These are phyloP conservation scores for Eupelmus urozonus DNA, from an alignment of 2,888 invertebrate genomes.

Conservation along the genomic window DNA sequence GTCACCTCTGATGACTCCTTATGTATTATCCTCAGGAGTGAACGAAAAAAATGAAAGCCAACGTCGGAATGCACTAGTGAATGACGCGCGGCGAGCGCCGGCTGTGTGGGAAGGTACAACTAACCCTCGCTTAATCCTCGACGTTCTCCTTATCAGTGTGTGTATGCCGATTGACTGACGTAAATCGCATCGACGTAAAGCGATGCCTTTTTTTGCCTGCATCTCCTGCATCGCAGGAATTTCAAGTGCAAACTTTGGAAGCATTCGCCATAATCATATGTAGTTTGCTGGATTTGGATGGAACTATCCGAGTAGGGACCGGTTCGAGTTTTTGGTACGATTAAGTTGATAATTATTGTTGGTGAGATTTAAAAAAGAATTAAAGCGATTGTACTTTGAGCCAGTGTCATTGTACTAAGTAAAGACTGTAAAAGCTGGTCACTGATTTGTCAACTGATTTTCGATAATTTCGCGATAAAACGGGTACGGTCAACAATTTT, in stretches of 20 bases:
- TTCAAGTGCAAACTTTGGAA: not conserved
- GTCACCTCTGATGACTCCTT: slow-evolving; percentile 9
- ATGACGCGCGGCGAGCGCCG: not conserved
- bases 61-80: not conserved
- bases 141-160: not conserved
- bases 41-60: not conserved
- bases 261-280: too few relatives aligned
- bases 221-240: not conserved
- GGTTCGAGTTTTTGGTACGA: not conserved
- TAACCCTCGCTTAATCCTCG: slow-evolving; percentile 12
- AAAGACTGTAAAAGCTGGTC: too few relatives aligned
- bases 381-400: too few relatives aligned
- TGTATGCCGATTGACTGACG: slow-evolving; percentile 9
- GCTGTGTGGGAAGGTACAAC: not conserved
- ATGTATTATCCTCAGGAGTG: not conserved
- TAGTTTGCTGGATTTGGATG: too few relatives aligned
- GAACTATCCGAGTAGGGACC: too few relatives aligned
- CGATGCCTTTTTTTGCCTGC: not conserved
- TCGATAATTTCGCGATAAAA: too few relatives aligned
- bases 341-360: not conserved
- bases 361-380: too few relatives aligned
- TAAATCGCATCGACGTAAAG: slow-evolving; percentile 26
- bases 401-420: too few relatives aligned
- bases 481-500: too few relatives aligned
- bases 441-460: too few relatives aligned